Base-by-base conservation (phyloP, 2,113 vertebrate genomes). In the Eudyptes chrysolophus region DNA sequence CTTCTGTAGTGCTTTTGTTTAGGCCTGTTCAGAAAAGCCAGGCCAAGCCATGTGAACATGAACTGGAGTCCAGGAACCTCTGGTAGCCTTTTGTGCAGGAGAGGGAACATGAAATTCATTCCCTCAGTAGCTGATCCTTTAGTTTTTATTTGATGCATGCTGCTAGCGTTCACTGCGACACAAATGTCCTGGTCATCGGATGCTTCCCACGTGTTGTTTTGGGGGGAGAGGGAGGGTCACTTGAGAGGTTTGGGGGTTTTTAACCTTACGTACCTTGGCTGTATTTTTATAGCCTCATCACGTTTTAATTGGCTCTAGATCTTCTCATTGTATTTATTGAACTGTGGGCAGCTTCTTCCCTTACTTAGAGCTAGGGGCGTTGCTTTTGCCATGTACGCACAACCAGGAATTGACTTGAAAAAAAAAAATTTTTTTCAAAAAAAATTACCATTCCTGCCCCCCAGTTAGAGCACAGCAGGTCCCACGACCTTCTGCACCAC, bases 241-340 rank as follows among this genome's bases (percentile, higher is more conserved):
- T 61, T 24, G 32, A 55, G 46, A 89, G 15, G 9, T 66, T 21
- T 66, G 40, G 11, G 36, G 13, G 8, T 38, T 91, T 93, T 76
- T 46, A 82, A n/a, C 64, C 49, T 64, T 16, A 36, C 55, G 89
- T 76, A 68, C 51, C 30, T 68, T 74, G 72, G 52, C 60, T 95
- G 15, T 87, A 85, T 94, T 90, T 95, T 78, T 82, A 65, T 51
- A 94, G 76, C 76, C 16, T 85, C 86, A n/a, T 90, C 80, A 49
- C 48, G 34, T 88, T 95, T 64, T 85, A 64, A 76, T 40, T 92
- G 13, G 18, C 34, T 72, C 49, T 62, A 55, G 16, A 58, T 84
- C 80, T 57, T 84, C 48, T 87, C 3, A 1, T 38, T 86, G 16
- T 84, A 24, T 58, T 89, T 82, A 46, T 18, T 66, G 55, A 84